phyloP scores from a whole-genome alignment of 2,888 invertebrate genomes.

The Anorthoa munda region DNA sequence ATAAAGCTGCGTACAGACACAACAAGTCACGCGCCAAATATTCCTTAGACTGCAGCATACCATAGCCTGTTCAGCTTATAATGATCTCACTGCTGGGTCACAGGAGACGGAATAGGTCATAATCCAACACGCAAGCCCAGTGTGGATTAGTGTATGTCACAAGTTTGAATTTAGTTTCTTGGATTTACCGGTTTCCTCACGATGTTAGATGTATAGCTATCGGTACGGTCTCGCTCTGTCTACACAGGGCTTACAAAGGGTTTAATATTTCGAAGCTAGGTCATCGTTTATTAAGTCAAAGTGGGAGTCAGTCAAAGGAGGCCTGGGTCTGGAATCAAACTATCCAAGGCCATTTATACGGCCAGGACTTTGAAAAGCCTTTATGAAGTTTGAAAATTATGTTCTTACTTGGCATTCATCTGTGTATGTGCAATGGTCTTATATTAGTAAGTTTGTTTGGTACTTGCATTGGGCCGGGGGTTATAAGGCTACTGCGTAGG shows the following conservation, averaged over 20 bases:
- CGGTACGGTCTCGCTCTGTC: background rate
- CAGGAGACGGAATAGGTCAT: background rate
- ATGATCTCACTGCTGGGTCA: background rate
- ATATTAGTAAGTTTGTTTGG: background rate
- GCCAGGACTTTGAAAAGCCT: constrained; percentile 42
- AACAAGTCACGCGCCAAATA: background rate
- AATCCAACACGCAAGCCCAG: background rate
- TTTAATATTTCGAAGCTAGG: constrained; percentile 12
- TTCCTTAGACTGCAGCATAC: background rate
- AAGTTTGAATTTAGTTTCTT: background rate
- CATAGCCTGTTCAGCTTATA: background rate
- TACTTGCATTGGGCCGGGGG: background rate
- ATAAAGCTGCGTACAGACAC: background rate
- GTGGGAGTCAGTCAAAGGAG: constrained; percentile 39
- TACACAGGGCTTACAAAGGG: background rate
- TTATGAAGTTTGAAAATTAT: constrained; percentile 47
- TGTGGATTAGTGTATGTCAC: background rate
- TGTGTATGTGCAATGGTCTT: constrained; percentile 8
- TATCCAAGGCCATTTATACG: constrained; percentile 43
- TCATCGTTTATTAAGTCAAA: constrained; percentile 50
- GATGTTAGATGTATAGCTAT: background rate
- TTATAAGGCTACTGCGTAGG: too few species aligned
- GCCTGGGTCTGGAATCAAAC: constrained; percentile 24
- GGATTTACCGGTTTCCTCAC: background rate
- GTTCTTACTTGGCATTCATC: constrained; percentile 34